phyloP scores from a whole-genome alignment of 92 coral and sea anemone species.

The Phenganax subtilis region DNA sequence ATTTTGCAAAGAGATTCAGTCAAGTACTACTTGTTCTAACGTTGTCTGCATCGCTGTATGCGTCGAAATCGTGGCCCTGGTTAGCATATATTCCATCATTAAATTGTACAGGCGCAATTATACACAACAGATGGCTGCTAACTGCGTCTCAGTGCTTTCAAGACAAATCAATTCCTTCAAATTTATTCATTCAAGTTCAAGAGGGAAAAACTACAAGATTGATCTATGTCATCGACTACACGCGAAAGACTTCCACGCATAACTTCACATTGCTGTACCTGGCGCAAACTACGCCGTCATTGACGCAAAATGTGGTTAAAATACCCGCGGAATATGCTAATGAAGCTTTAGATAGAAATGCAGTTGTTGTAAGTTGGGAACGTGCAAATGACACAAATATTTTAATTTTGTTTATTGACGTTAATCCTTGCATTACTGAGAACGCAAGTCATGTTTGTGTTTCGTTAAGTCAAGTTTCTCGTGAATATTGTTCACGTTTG shows the following conservation, averaged over 20 bases:
- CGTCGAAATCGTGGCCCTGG: constrained; percentile 55
- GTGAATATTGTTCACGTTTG: constrained; percentile 16
- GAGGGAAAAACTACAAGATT: not conserved
- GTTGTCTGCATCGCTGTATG: not conserved
- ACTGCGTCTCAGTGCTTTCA: constrained; percentile 70
- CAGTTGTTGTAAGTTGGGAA: constrained; percentile 36
- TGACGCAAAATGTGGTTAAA: constrained; percentile 18
- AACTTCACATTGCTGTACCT: constrained; percentile 24
- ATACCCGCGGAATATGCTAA: constrained; percentile 4
- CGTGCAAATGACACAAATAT: not conserved
- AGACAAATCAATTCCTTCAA: constrained; percentile 35
- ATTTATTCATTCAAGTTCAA: constrained; percentile 19
- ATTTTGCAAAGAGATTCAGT: not conserved
- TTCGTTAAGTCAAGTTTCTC: constrained; percentile 4
- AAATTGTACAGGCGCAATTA: constrained; percentile 73
- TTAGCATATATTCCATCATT: constrained; percentile 69
- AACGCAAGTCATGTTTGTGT: constrained; percentile 16
- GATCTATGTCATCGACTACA: constrained; percentile 35
- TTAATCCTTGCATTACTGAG: constrained; percentile 5
- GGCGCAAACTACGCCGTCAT: constrained; percentile 24
- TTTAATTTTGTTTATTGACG: constrained; percentile 25
- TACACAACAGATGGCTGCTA: constrained; percentile 65
- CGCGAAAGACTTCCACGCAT: constrained; percentile 16
- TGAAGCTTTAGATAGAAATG: not conserved
- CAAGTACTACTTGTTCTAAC: not conserved